Evolutionary conservation across 2,113 vertebrate species (phyloP), one percentile per base, ranked within the genome.

Genomic region (Eudyptes chrysolophus): DNA sequence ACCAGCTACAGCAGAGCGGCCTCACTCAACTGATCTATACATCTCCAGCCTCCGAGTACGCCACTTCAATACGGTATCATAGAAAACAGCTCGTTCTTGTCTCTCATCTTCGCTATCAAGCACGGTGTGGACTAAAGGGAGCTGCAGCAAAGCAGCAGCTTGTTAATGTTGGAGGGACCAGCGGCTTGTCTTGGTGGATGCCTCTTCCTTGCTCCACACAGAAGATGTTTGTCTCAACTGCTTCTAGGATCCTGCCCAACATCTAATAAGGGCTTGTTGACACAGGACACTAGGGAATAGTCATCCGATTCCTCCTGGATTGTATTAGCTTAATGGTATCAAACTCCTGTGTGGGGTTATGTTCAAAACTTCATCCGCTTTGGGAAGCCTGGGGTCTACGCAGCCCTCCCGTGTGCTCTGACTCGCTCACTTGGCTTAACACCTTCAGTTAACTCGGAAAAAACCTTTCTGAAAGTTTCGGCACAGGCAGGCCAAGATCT

Each of bases 21-120:
- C 27, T 36, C 20, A 11, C 49, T 40, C 42, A 15, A 26, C 32
- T 5, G 13, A 17, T 5, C 14, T 2, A 15, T 9, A 18, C 40
- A 19, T 21, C 44, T 21, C 44, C 71, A 70, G 46, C 24, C 21
- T 70, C 84, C 0, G 1, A 32, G 7, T 3, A 7, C 1, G 15
- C 12, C 42, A 2, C n/a, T 57, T 76, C 6, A 22, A 25, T 16
- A 20, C 1, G 1, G 20, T 11, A 36, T 10, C 5, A 0, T 7
- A 36, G 76, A 21, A 74, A 81, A 38, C 19, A 36, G 54, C 55
- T 64, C 2, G 2, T 9, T 76, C 32, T 69, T 17, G 10, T 30
- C 27, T 36, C 54, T 29, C 6, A 1, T 38, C 46, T 30, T 58
- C 12, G 32, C 58, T 66, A 3, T n/a, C 5, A 11, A 17, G 49